Conservation (phyloP, 2,888 invertebrate genomes). For the Lepidonotus clava region DNA sequence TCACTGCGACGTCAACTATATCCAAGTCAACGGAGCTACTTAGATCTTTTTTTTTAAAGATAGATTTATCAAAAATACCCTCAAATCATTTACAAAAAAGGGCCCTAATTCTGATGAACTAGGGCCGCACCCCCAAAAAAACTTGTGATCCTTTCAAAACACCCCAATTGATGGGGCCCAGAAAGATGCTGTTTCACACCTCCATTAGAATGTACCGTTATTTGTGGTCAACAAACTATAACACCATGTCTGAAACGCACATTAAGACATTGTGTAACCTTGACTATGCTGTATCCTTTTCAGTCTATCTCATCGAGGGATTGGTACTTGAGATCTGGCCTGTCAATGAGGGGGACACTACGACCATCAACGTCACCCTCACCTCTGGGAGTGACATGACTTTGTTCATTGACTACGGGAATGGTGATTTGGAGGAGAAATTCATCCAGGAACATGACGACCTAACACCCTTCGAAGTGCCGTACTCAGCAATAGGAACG, state of each 20-base stretch:
- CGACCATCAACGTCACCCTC: not conserved
- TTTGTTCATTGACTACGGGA: not conserved
- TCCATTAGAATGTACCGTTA: not conserved
- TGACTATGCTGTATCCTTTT: not conserved
- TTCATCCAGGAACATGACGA: not conserved
- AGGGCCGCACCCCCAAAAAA: not conserved
- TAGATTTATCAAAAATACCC: not conserved
- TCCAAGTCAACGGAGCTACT: not conserved
- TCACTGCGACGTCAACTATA: not conserved
- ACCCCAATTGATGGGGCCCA: not conserved
- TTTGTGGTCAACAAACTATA: not conserved
- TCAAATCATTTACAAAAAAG: constrained; percentile 21
- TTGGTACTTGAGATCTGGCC: not conserved
- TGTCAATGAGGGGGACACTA: not conserved
- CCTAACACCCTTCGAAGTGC: not conserved
- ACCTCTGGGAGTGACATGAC: not conserved
- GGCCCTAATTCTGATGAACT: constrained; percentile 14
- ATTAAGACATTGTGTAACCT: too few relatives aligned
- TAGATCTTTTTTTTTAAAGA: not conserved
- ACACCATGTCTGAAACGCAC: too few relatives aligned
- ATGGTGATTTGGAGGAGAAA: not conserved
- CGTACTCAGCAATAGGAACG: not conserved
- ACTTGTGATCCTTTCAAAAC: constrained; percentile 9
- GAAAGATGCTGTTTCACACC: not conserved
- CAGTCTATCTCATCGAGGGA: not conserved